Evolutionary conservation across 2,113 vertebrate species (phyloP).

Genomic region (Vanacampus margaritifer): DNA sequence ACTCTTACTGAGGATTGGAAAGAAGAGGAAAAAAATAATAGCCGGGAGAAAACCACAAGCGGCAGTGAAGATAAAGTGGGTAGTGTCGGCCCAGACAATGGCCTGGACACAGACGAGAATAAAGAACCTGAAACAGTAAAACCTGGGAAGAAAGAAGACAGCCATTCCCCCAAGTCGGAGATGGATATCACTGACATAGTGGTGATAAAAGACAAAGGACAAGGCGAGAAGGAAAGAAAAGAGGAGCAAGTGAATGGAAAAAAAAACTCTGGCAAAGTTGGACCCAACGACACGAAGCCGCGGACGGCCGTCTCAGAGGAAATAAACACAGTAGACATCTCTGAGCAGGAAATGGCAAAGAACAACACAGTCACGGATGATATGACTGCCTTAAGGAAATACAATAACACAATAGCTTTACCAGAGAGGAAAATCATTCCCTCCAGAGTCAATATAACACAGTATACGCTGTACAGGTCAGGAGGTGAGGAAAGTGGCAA

Average conservation of each 20-base stretch:
- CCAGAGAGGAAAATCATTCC: constrained; percentile 28
- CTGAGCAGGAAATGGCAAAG: constrained; percentile 42
- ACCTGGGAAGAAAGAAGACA: constrained; percentile 26
- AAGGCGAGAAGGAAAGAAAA: constrained; percentile 57
- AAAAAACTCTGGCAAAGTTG: constrained; percentile 42
- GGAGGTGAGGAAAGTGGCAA: constrained; percentile 33
- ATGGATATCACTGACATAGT: constrained; percentile 33
- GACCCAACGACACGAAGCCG: constrained; percentile 62
- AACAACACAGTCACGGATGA: constrained; percentile 48
- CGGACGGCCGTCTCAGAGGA: constrained; percentile 27
- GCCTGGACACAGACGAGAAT: constrained; percentile 45
- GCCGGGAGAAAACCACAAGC: constrained; percentile 32
- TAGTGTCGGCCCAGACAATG: constrained; percentile 31
- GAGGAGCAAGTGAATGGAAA: constrained; percentile 61
- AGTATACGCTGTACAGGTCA: constrained; percentile 50
- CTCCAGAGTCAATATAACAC: constrained; percentile 48
- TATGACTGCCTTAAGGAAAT: constrained; percentile 34
- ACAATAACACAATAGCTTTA: constrained; percentile 36
- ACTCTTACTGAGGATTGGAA: constrained; percentile 27
- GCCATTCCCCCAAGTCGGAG: constrained; percentile 21
- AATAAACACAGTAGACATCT: constrained; percentile 48
- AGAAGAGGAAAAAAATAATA: constrained; percentile 39
- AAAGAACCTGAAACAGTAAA: constrained; percentile 22
- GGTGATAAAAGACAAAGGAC: constrained; percentile 59
- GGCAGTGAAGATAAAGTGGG: constrained; percentile 41